These are phyloP conservation scores for Typhlichthys eigenmanni DNA, from an alignment of 2,797 vertebrate genomes.

Conservation along the genomic window DNA sequence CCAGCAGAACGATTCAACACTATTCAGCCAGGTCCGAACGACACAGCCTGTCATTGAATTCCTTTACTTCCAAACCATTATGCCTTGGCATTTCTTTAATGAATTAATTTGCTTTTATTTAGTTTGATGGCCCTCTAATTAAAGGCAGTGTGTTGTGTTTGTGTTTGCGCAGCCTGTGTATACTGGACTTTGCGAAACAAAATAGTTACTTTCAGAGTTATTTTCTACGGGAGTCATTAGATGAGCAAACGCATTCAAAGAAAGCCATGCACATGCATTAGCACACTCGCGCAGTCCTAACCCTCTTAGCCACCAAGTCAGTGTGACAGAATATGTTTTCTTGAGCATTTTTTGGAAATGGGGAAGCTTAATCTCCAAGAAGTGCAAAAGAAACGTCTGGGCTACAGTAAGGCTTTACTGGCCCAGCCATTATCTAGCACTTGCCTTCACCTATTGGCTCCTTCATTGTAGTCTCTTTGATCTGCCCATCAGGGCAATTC, in stretches of 20 bases:
- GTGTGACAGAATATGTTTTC: conserved; percentile 58
- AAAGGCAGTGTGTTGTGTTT: not conserved
- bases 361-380: conserved; percentile 49
- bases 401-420: conserved; percentile 11
- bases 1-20: not conserved
- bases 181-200: conserved; percentile 29
- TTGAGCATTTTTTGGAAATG: conserved; percentile 52
- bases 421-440: conserved; percentile 24
- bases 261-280: conserved; percentile 13
- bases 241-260: conserved; percentile 28
- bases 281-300: conserved; percentile 31
- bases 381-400: conserved; percentile 43
- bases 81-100: not conserved
- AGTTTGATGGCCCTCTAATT: not conserved
- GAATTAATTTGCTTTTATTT: conserved; percentile 2
- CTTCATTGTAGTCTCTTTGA: conserved; percentile 52
- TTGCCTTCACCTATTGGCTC: conserved; percentile 28
- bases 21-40: conserved; percentile 7
- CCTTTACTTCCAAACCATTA: conserved; percentile 29
- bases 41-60: conserved; percentile 24
- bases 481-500: conserved; percentile 38
- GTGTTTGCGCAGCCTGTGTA: conserved; percentile 12
- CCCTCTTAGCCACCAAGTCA: conserved; percentile 43
- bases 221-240: conserved; percentile 30
- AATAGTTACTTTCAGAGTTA: conserved; percentile 33